These are phyloP conservation scores for Zootermopsis nevadensis DNA, from an alignment of 2,888 invertebrate genomes.

Conservation along the genomic window DNA sequence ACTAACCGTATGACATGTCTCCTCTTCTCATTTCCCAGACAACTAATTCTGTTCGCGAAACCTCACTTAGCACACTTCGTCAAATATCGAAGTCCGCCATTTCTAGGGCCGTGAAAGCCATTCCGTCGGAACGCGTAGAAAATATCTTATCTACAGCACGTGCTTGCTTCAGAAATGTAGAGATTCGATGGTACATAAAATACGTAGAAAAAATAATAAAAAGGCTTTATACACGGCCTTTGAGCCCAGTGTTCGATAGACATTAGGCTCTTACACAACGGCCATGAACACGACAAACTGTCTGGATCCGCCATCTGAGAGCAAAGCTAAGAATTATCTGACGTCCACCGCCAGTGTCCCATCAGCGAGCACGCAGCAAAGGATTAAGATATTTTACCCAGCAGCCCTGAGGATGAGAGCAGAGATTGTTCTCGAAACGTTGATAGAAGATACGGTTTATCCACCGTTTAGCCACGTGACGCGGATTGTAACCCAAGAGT, in stretches of 20 bases:
- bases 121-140: background rate
- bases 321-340: background rate
- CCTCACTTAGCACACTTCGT: background rate
- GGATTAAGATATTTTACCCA: too few species aligned
- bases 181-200: background rate
- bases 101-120: background rate
- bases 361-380: too few species aligned
- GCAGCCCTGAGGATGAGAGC: too few species aligned
- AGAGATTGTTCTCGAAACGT: too few species aligned
- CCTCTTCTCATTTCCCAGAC: constrained; percentile 20
- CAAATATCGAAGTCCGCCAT: background rate
- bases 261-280: background rate
- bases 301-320: background rate
- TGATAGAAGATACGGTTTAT: too few species aligned
- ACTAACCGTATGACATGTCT: constrained; percentile 10
- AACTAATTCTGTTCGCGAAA: background rate
- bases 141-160: constrained; percentile 5
- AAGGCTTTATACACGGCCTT: background rate
- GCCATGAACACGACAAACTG: background rate
- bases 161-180: background rate
- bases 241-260: background rate
- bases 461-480: too few species aligned
- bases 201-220: constrained; percentile 7
- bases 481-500: too few species aligned
- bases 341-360: too few species aligned